Percentiles rank a stretch among this genome's conserved stretches.
Conservation (phyloP, 2,888 invertebrate genomes). For the Drosophila subsilvestris region DNA sequence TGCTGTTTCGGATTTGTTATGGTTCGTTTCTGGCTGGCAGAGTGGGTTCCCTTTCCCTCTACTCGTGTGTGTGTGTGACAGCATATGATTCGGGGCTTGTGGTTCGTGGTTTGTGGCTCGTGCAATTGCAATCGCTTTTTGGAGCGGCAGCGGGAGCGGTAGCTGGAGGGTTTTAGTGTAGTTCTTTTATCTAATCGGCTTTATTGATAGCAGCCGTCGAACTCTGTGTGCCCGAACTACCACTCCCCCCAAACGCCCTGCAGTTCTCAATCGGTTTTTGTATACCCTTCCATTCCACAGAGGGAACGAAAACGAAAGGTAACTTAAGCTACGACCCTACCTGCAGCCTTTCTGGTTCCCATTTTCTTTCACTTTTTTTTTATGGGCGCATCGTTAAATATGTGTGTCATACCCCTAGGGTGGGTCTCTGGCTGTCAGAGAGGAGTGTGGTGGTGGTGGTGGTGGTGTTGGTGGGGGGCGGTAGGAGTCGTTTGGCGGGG, state of each 20-base stretch:
- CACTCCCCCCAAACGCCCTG: not conserved
- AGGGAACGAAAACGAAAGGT: too few species aligned
- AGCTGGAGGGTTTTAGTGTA: not conserved
- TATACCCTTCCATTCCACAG: not conserved
- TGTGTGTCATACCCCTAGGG: constrained; percentile 63
- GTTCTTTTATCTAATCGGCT: constrained; percentile 68
- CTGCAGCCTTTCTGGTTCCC: not conserved
- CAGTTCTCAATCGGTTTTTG: not conserved
- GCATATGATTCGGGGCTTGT: not conserved
- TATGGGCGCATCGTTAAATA: constrained; percentile 49
- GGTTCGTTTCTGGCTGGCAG: constrained; percentile 9
- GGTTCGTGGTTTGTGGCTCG: not conserved
- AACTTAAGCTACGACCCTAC: not conserved
- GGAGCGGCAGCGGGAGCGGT: not conserved
- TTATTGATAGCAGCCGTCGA: constrained; percentile 68
- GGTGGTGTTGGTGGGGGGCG: too few species aligned
- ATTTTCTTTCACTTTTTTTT: constrained; percentile 45
- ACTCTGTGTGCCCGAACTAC: constrained; percentile 15
- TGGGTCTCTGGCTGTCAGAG: constrained; percentile 22
- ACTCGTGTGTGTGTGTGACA: not conserved
- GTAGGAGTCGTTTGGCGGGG: too few species aligned
- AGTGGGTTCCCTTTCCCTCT: not conserved
- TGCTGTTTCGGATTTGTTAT: constrained; percentile 5
- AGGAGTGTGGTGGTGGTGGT: not conserved
- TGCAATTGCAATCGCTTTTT: constrained; percentile 23